Percentiles rank a stretch among this genome's conserved stretches.
Evolutionary conservation across 1,140 invertebrate genomes (phyloP).

Genomic region (silkworm (Bombyx mori)): ASM3026992v2 NC_085119.1:13429501-13430000

Average conservation of each 20-base stretch:
- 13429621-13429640: slow-evolving; percentile 63
- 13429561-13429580: no score
- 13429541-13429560: no score
- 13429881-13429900: no score
- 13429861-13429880: no score
- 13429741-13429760: neutral
- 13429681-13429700: slow-evolving; percentile 25
- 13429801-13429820: neutral
- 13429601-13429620: slow-evolving; percentile 54
- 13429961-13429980: no score
- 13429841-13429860: neutral
- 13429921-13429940: no score
- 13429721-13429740: slow-evolving; percentile 26
- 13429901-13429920: no score
- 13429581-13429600: slow-evolving; percentile 16
- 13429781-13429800: neutral
- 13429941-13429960: no score
- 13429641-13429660: slow-evolving; percentile 30
- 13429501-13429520: no score
- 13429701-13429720: slow-evolving; percentile 32
- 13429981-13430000: no score
- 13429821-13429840: slow-evolving; percentile 1
- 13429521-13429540: no score
- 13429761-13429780: no score
- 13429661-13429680: slow-evolving; percentile 31